phyloP scores from a whole-genome alignment of 2,888 invertebrate species.

The Criorhina ranunculi region DNA sequence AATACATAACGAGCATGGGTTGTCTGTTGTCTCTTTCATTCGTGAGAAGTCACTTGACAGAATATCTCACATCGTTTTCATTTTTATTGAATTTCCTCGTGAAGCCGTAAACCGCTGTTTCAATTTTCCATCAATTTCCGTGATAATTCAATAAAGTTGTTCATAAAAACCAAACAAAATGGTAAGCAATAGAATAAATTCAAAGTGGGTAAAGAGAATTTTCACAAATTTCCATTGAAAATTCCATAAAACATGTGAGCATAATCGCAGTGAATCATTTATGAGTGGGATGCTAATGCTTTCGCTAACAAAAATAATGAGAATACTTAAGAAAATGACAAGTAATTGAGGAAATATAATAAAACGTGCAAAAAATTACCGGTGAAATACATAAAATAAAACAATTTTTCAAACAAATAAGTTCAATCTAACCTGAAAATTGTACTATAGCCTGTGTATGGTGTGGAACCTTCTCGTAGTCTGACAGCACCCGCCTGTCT shows the following conservation, averaged over 20 bases:
- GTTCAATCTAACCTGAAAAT: constrained; percentile 63
- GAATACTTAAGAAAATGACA: neutral
- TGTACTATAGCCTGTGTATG: constrained; percentile 11
- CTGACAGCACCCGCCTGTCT: constrained; percentile 24
- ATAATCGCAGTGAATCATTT: constrained; percentile 50
- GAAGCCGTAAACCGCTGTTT: constrained; percentile 78
- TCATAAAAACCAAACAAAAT: constrained; percentile 42
- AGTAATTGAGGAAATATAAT: rapidly evolving
- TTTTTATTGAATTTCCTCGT: constrained; percentile 75
- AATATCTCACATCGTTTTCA: constrained; percentile 43
- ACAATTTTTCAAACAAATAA: constrained; percentile 43
- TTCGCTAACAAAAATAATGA: constrained; percentile 6
- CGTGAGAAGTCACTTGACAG: constrained; percentile 51
- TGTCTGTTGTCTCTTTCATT: constrained; percentile 64
- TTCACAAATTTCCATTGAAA: neutral
- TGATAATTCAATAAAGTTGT: constrained; percentile 51
- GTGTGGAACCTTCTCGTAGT: constrained; percentile 68
- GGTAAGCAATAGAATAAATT: constrained; percentile 58
- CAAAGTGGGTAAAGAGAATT: neutral
- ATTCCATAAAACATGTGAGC: constrained; percentile 30
- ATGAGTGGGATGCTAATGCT: constrained; percentile 31
- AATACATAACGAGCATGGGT: neutral
- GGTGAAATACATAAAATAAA: constrained; percentile 5
- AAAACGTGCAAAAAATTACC: neutral
- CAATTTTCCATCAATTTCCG: constrained; percentile 73